Percentiles rank a stretch among this genome's conserved stretches.
Evolutionary conservation across 2,113 vertebrate genomes (phyloP).

Genomic region (Turnix velox): DNA sequence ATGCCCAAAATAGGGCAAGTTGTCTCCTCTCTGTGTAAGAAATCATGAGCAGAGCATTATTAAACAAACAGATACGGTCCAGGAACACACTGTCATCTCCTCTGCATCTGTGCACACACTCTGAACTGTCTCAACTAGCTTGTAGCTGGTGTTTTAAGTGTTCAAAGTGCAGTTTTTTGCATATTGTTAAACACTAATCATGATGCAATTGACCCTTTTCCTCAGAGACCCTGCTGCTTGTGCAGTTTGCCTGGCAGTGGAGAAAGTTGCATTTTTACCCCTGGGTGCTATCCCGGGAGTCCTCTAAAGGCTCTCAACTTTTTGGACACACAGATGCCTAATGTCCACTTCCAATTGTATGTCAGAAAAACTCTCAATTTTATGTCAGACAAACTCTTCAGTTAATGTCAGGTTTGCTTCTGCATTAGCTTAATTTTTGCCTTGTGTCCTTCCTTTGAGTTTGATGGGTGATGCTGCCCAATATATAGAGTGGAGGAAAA

Average conservation of each 20-base stretch:
- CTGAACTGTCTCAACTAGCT: neutral
- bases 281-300: neutral
- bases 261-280: neutral
- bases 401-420: neutral
- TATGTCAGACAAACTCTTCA: neutral
- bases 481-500: neutral
- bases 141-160: neutral
- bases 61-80: fast-evolving
- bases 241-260: fast-evolving
- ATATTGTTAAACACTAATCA: fast-evolving
- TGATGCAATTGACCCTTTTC: neutral
- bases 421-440: neutral
- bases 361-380: neutral
- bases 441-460: neutral
- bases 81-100: neutral
- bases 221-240: neutral
- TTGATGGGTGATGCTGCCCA: fast-evolving
- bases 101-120: neutral
- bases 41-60: fast-evolving
- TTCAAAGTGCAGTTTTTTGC: neutral
- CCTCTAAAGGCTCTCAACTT: neutral
- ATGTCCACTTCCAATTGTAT: neutral
- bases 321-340: neutral
- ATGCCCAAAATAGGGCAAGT: neutral
- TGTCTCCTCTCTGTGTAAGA: neutral